Base-by-base conservation (phyloP, 2,888 invertebrate species). In the Drosophila birchii region DNA sequence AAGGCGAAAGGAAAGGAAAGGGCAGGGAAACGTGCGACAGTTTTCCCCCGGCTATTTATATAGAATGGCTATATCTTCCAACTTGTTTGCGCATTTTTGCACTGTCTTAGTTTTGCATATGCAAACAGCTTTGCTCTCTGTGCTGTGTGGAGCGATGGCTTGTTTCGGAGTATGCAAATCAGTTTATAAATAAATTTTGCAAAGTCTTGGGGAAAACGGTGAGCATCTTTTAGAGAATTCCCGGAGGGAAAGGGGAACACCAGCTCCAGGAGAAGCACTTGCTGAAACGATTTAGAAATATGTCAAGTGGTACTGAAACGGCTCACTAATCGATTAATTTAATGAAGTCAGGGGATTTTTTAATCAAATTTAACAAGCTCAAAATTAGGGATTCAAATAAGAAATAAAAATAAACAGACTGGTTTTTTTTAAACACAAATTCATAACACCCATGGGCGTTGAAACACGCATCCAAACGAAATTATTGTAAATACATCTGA, bases 171-270 rank as follows among this genome's bases (percentile, higher is more conserved):
- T 80, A 89, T 85, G 89, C 85, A 85, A 85, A 85, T 88, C 79
- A 77, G 78, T 88, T 86, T 80, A 79, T 84, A 88, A 87, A 84
- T 89, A 88, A 74, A 84, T 86, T 85, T 86, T 63, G 45, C 57
- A 62, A 79, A 77, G 79, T 72, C 63, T 75, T 74, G 66, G 76
- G 41, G 41, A 58, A 23, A 32, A 60, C 60, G 39, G 78, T 57
- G 68, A 44, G 58, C 56, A 53, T 49, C 49, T 23, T 29, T 45
- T 34, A 56, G 68, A 73, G 63, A 44, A 34, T 41, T 38, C 39
- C 20, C 34, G 18, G 16, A 38, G 45, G 26, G 20, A 20, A 20
- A 23, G 12, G 26, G 11, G 26, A 6, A 18, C n/a, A 29, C 20
- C 26, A 23, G 16, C 16, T 29, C 26, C 20, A n/a, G 14, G 9